Conservation (phyloP, 2,888 invertebrate genomes). For the Anarsia innoxiella region DNA sequence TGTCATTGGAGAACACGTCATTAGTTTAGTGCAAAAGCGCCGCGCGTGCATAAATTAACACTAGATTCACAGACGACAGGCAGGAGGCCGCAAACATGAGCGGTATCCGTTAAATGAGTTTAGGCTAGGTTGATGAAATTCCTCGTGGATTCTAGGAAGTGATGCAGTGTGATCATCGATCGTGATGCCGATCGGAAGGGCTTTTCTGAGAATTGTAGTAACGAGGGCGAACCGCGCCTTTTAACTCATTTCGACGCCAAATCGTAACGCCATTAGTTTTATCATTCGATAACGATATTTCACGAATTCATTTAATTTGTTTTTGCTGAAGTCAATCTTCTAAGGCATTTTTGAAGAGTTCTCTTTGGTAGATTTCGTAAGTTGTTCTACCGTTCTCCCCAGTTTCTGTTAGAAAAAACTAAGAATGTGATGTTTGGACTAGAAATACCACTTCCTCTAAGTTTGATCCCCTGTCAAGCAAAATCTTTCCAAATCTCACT, state of each 20-base stretch:
- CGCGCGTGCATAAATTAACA: constrained; percentile 42
- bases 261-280: background rate
- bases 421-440: too few species aligned
- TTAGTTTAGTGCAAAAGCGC: constrained; percentile 30
- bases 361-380: too few species aligned
- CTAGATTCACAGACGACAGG: constrained; percentile 47
- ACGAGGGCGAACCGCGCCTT: too few species aligned
- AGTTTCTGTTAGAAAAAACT: too few species aligned
- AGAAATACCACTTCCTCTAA: too few species aligned
- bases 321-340: too few species aligned
- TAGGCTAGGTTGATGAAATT: constrained; percentile 33
- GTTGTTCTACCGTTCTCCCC: too few species aligned
- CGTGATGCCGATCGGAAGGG: constrained; percentile 24
- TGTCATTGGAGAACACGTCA: constrained; percentile 19
- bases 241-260: constrained; percentile 2
- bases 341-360: too few species aligned
- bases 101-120: constrained; percentile 19
- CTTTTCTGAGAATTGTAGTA: constrained; percentile 36
- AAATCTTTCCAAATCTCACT: too few species aligned
- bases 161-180: constrained; percentile 30
- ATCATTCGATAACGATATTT: too few species aligned
- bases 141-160: constrained; percentile 44
- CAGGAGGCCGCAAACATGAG: constrained; percentile 25
- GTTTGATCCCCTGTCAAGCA: too few species aligned
- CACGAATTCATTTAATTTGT: too few species aligned